phyloP scores from a whole-genome alignment of 2,797 vertebrate species.

The Coluber constrictor region DNA sequence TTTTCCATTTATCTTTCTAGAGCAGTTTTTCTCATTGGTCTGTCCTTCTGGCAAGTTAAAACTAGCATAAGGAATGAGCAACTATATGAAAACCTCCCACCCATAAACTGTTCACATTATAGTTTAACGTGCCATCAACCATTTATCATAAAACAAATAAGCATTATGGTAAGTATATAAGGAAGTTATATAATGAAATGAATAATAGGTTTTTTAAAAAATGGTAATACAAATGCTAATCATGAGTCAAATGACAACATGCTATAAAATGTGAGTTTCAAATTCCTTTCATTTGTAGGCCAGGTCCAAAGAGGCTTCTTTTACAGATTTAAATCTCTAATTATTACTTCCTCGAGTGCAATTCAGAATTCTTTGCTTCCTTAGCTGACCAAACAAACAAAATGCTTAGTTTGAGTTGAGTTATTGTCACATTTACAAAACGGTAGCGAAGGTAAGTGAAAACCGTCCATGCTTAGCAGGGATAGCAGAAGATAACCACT shows the following conservation, averaged over 20 bases:
- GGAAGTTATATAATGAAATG: slow-evolving; percentile 1
- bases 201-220: background rate
- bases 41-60: slow-evolving; percentile 18
- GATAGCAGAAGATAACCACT: background rate
- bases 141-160: background rate
- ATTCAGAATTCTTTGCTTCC: background rate
- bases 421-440: no score
- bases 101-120: background rate
- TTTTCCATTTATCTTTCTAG: background rate
- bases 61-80: slow-evolving; percentile 1
- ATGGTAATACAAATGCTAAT: background rate
- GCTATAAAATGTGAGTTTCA: background rate
- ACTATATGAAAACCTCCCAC: background rate
- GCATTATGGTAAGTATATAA: background rate
- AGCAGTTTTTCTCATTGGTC: background rate
- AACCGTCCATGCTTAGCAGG: background rate
- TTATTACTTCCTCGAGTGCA: background rate
- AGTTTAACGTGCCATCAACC: background rate
- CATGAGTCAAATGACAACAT: background rate
- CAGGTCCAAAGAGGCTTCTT: background rate
- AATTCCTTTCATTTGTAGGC: background rate
- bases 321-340: background rate
- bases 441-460: no score
- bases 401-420: background rate
- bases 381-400: background rate